Evolutionary conservation across 1,140 invertebrate genomes (phyloP).

Genomic region (Tetraneura akinire): DNA sequence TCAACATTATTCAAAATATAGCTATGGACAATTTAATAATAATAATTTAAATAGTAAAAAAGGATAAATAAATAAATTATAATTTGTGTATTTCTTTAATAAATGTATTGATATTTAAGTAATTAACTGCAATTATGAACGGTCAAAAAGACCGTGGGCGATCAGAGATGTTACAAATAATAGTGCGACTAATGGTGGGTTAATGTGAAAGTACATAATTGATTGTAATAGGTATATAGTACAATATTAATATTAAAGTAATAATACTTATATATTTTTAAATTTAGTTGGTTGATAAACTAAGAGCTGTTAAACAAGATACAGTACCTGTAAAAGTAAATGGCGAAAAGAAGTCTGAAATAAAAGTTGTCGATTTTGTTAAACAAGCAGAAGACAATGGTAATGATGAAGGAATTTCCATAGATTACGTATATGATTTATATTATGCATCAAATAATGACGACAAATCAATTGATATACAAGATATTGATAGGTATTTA

Average conservation of each 20-base stretch:
- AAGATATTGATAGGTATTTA: constrained; percentile 47
- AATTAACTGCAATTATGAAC: no score
- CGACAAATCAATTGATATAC: constrained; percentile 38
- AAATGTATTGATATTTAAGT: no score
- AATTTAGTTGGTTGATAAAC: constrained; percentile 29
- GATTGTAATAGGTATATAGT: no score
- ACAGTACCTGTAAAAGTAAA: constrained; percentile 17
- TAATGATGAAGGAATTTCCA: constrained; percentile 46
- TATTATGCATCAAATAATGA: constrained; percentile 34
- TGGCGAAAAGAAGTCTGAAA: not conserved
- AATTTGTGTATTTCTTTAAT: no score
- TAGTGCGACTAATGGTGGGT: no score
- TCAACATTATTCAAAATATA: no score
- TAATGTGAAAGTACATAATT: no score
- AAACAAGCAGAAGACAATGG: constrained; percentile 3
- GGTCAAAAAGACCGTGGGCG: no score
- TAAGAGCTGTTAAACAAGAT: constrained; percentile 49
- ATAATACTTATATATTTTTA: not conserved
- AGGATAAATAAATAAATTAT: no score
- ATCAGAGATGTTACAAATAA: no score
- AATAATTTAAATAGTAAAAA: no score
- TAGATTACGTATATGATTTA: constrained; percentile 38
- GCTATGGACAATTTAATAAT: no score
- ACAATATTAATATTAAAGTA: not conserved
- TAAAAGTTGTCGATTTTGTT: constrained; percentile 48